Evolutionary conservation across 2,113 vertebrate species (phyloP).

Genomic region (Sylvietta virens): DNA sequence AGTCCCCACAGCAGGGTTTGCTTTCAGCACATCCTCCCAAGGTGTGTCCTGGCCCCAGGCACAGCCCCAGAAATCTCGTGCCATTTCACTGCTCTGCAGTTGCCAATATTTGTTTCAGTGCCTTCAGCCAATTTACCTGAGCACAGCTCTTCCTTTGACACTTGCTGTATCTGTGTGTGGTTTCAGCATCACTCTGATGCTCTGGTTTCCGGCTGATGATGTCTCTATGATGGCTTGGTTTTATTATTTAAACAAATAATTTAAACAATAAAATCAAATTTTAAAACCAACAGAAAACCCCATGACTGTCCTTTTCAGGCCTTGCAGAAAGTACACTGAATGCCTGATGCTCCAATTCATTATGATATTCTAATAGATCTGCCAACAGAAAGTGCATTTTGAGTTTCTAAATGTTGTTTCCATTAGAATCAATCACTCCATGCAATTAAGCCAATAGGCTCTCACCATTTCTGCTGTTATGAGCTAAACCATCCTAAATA

Average conservation of each 20-base stretch:
- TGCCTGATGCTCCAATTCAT: constrained; percentile 66
- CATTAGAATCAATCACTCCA: constrained; percentile 90
- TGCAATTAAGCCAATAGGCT: constrained; percentile 88
- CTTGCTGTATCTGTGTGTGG: not conserved
- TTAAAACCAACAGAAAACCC: not conserved
- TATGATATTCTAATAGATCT: constrained; percentile 64
- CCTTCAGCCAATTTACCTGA: not conserved
- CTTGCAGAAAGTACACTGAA: constrained; percentile 37
- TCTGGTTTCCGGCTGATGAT: not conserved
- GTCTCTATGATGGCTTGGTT: not conserved
- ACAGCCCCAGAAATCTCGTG: not conserved
- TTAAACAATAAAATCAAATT: constrained; percentile 32
- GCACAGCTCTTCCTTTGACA: not conserved
- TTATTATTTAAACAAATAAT: constrained; percentile 19
- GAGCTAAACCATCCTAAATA: constrained; percentile 84
- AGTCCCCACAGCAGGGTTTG: not conserved
- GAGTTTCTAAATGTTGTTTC: constrained; percentile 85
- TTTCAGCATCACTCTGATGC: not conserved
- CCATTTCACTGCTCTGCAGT: not conserved
- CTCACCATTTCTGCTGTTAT: constrained; percentile 87
- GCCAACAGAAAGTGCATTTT: constrained; percentile 77
- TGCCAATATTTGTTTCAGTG: not conserved
- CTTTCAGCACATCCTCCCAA: not conserved
- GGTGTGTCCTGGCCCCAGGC: accelerated
- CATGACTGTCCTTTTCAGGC: constrained; percentile 48